These are phyloP conservation scores for Aphelinus certus DNA, from an alignment of 1,140 invertebrate genomes.

Conservation along the genomic window DNA sequence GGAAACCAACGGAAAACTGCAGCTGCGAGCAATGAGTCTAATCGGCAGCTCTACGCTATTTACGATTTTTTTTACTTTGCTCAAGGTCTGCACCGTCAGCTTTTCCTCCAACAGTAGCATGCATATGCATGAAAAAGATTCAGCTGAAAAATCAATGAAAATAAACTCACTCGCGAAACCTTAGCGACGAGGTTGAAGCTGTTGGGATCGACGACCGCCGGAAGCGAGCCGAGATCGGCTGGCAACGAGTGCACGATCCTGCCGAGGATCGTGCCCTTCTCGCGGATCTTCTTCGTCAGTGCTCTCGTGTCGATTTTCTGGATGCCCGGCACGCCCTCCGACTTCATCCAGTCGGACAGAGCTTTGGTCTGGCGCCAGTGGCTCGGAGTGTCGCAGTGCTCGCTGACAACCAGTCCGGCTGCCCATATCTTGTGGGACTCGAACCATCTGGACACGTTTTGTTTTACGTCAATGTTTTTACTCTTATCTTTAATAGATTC, in stretches of 20 bases:
- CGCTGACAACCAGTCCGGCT: constrained; percentile 91
- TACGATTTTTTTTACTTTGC: too few relatives aligned
- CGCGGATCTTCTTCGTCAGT: constrained; percentile 87
- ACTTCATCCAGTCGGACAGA: constrained; percentile 84
- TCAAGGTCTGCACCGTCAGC: too few relatives aligned
- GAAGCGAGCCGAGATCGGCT: constrained; percentile 56
- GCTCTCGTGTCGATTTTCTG: constrained; percentile 90
- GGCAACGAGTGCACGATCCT: constrained; percentile 72
- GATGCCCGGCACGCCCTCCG: constrained; percentile 86
- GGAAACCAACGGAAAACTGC: too few relatives aligned
- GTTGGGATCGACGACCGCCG: constrained; percentile 81
- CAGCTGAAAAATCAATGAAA: too few relatives aligned
- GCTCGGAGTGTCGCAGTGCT: constrained; percentile 85
- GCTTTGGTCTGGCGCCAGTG: constrained; percentile 88
- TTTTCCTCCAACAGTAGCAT: too few relatives aligned
- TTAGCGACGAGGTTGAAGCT: constrained; percentile 87
- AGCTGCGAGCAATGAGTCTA: too few relatives aligned
- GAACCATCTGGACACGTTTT: constrained; percentile 75
- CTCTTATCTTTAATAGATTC: too few relatives aligned
- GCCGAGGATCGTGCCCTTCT: constrained; percentile 83
- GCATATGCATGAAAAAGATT: too few relatives aligned
- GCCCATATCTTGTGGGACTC: constrained; percentile 94
- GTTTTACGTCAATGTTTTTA: too few relatives aligned
- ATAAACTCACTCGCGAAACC: constrained; percentile 74
- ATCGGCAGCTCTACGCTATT: too few relatives aligned